Evolutionary conservation across 2,888 invertebrate genomes (phyloP).

Genomic region (Nebria brevicollis): DNA sequence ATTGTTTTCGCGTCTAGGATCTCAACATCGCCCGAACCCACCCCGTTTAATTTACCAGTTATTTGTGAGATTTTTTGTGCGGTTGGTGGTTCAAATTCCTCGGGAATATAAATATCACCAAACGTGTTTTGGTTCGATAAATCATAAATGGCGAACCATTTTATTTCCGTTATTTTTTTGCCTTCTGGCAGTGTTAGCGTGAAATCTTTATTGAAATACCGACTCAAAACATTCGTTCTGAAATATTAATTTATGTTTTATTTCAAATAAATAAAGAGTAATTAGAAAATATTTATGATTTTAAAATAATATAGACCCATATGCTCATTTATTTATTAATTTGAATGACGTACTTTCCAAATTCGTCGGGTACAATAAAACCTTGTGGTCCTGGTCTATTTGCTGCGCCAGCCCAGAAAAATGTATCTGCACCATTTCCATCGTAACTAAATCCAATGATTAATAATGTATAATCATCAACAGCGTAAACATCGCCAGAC

Average conservation of each 20-base stretch:
- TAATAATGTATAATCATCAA: constrained; percentile 84
- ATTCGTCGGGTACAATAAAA: constrained; percentile 89
- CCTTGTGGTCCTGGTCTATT: constrained; percentile 90
- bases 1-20: constrained; percentile 85
- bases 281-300: constrained; percentile 5
- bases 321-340: background rate
- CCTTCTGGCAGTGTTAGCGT: constrained; percentile 83
- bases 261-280: no score
- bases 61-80: constrained; percentile 70
- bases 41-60: constrained; percentile 71
- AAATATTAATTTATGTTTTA: constrained; percentile 51
- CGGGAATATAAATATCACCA: constrained; percentile 89
- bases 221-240: constrained; percentile 85
- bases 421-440: constrained; percentile 90
- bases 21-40: constrained; percentile 77
- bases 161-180: constrained; percentile 86
- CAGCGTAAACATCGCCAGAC: constrained; percentile 87
- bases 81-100: constrained; percentile 88
- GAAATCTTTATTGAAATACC: constrained; percentile 88
- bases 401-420: constrained; percentile 92
- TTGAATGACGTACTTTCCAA: constrained; percentile 77
- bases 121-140: constrained; percentile 86
- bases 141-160: constrained; percentile 92
- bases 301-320: background rate
- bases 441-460: constrained; percentile 88